Conservation (phyloP, 1,140 invertebrate species). For the Diorhabda sublineata region DNA sequence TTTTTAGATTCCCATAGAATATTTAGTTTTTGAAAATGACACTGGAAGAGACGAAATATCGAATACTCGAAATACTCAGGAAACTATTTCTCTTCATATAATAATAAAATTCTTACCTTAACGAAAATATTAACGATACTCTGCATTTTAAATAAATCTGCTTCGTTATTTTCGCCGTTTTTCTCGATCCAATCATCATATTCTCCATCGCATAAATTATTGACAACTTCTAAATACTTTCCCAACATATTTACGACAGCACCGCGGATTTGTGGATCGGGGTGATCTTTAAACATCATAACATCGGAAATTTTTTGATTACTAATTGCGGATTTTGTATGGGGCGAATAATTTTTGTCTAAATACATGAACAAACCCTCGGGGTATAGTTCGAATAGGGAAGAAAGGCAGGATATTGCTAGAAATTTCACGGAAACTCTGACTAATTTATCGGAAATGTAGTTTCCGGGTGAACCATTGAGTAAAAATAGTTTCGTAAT, state of each 20-base stretch:
- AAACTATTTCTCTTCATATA: background rate
- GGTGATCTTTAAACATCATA: constrained; percentile 64
- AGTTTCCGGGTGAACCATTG: constrained; percentile 56
- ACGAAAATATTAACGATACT: constrained; percentile 26
- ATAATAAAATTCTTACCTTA: constrained; percentile 18
- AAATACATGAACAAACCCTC: constrained; percentile 62
- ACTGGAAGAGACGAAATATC: too few relatives aligned
- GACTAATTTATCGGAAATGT: constrained; percentile 63
- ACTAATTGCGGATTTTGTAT: constrained; percentile 32
- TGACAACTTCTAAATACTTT: constrained; percentile 60
- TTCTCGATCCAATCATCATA: constrained; percentile 51
- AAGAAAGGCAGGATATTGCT: constrained; percentile 69
- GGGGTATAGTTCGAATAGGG: constrained; percentile 66
- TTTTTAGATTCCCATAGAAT: too few relatives aligned
- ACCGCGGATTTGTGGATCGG: constrained; percentile 80
- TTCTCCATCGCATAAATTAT: constrained; percentile 57
- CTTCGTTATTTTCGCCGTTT: constrained; percentile 33
- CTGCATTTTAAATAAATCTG: constrained; percentile 17
- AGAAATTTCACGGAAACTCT: constrained; percentile 82
- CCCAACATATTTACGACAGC: constrained; percentile 64
- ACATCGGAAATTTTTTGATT: constrained; percentile 65
- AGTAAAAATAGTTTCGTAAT: constrained; percentile 73
- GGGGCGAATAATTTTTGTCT: constrained; percentile 48
- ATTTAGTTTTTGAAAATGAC: too few relatives aligned
- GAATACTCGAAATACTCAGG: background rate